phyloP scores from a whole-genome alignment of 2,888 invertebrate species.

The Tetranychus truncatus region DNA sequence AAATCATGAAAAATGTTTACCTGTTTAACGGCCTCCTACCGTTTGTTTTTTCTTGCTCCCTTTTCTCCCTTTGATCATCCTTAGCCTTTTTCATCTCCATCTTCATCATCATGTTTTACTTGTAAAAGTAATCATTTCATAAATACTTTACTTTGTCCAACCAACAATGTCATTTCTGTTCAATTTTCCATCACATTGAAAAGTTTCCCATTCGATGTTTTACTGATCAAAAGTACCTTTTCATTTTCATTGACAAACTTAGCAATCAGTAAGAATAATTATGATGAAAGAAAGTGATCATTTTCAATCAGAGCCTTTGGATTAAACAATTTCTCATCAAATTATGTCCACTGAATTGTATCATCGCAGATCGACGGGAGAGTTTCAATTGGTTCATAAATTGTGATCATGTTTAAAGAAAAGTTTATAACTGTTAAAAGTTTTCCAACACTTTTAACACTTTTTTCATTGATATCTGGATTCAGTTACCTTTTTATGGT shows the following conservation, averaged over 20 bases:
- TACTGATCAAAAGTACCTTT: no score
- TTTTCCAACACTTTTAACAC: background rate
- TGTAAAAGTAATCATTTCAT: background rate
- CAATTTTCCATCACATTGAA: background rate
- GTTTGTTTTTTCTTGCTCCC: background rate
- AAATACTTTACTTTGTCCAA: background rate
- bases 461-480: background rate
- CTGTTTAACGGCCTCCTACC: no score
- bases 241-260: no score
- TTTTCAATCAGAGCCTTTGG: no score
- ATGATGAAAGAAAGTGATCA: no score
- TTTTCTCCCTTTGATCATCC: background rate
- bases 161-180: background rate
- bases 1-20: no score
- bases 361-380: no score
- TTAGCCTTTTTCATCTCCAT: background rate
- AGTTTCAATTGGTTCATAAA: background rate
- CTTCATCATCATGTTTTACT: background rate
- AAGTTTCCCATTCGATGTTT: no score
- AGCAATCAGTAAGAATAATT: no score
- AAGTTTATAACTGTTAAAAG: background rate
- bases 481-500: background rate
- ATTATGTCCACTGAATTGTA: no score
- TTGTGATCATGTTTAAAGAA: background rate
- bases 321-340: no score